phyloP scores from a whole-genome alignment of 2,797 vertebrate species.

The Ctenosaura bakeri region DNA sequence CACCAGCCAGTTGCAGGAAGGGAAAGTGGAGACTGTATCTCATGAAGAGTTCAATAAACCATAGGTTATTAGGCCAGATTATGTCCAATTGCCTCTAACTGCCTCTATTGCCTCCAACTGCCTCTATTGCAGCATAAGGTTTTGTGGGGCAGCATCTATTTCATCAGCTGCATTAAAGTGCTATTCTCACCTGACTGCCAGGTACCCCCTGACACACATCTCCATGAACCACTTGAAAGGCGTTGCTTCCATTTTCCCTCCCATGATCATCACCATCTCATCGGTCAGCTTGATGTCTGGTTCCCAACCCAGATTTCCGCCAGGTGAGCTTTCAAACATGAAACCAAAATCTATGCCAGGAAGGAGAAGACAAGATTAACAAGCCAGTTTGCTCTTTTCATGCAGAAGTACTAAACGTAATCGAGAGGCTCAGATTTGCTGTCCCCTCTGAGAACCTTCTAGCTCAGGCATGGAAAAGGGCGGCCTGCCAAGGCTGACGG shows the following conservation, averaged over 20 bases:
- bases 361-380: background rate
- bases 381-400: background rate
- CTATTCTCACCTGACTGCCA: slow-evolving; percentile 90
- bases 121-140: background rate
- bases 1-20: background rate
- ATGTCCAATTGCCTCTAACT: background rate
- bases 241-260: slow-evolving; percentile 97
- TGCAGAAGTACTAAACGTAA: background rate
- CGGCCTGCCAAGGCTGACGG: background rate
- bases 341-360: slow-evolving; percentile 92
- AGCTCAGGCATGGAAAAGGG: background rate
- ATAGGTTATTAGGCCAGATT: background rate
- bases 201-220: slow-evolving; percentile 96
- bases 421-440: background rate
- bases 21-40: background rate
- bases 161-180: background rate
- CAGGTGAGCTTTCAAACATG: slow-evolving; percentile 98
- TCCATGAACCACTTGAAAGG: slow-evolving; percentile 99
- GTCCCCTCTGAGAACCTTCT: background rate
- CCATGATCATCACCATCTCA: slow-evolving; percentile 99
- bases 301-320: slow-evolving; percentile 97
- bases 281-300: slow-evolving; percentile 98
- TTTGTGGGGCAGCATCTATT: background rate
- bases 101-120: too few species aligned
- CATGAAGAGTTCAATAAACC: background rate